Percentiles rank a stretch among this genome's conserved stretches.
Conservation (phyloP, 2,113 vertebrate genomes). For the Scomber colias region DNA sequence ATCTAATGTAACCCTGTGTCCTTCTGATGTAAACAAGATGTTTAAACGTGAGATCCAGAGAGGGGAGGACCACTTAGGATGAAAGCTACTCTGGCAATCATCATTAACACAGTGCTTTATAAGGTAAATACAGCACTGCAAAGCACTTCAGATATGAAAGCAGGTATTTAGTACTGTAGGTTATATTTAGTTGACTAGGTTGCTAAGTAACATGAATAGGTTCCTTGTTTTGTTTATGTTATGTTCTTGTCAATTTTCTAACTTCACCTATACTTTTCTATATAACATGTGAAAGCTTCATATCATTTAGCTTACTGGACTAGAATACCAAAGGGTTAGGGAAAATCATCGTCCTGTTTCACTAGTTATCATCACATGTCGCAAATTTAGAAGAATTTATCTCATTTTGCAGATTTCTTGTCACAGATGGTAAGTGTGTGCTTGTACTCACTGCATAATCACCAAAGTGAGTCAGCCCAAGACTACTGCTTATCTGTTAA, state of each 20-base stretch:
- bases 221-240: not conserved
- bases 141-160: not conserved
- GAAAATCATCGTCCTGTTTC: not conserved
- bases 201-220: not conserved
- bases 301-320: no score
- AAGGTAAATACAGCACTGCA: conserved; percentile 1
- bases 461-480: not conserved
- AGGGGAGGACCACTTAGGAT: conserved; percentile 2
- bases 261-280: no score
- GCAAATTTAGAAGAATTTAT: no score
- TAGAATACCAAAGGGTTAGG: not conserved
- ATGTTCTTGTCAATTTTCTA: not conserved
- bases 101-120: not conserved
- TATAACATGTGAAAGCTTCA: no score
- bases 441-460: not conserved
- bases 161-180: not conserved
- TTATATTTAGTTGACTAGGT: not conserved
- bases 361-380: no score
- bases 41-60: conserved; percentile 3
- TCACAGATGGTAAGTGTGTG: not conserved
- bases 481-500: not conserved
- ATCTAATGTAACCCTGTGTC: conserved; percentile 6
- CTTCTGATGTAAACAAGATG: conserved; percentile 4
- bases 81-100: conserved; percentile 34
- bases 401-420: not conserved